Conservation (phyloP, 2,888 invertebrate genomes). For the Candidula unifasciata region DNA sequence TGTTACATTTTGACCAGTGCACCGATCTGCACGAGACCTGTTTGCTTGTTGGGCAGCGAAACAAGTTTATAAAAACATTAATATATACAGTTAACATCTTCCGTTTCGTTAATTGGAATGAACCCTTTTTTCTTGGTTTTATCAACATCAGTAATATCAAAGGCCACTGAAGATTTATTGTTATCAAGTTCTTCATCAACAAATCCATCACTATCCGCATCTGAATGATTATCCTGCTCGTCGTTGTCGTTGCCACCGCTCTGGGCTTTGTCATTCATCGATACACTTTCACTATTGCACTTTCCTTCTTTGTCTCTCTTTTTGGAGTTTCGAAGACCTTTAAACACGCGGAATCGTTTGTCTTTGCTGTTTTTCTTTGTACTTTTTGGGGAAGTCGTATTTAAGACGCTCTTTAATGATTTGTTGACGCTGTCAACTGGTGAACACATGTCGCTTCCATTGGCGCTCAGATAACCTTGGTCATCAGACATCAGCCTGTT, state of each 20-base stretch:
- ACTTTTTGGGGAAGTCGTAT: neutral
- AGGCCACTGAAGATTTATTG: neutral
- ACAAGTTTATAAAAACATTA: neutral
- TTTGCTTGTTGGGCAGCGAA: too few relatives aligned
- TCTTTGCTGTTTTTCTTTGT: neutral
- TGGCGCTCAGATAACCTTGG: neutral
- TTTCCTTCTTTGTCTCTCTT: neutral
- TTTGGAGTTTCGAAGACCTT: neutral
- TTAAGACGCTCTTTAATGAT: too few relatives aligned
- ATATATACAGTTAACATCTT: constrained; percentile 47
- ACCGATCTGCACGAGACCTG: too few relatives aligned
- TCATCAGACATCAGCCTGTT: constrained; percentile 16
- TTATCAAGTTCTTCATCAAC: constrained; percentile 21
- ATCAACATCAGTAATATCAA: neutral
- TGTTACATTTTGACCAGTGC: too few relatives aligned
- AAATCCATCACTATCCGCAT: constrained; percentile 44
- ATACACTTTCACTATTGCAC: neutral
- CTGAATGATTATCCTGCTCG: constrained; percentile 3
- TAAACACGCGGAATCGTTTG: neutral
- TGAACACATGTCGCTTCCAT: neutral
- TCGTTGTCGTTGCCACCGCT: neutral
- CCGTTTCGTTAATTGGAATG: constrained; percentile 28
- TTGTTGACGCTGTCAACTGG: neutral
- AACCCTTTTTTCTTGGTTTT: neutral
- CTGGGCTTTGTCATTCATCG: neutral